These are phyloP conservation scores for Halictus rubicundus DNA, from an alignment of 1,140 invertebrate genomes.

Conservation along the genomic window DNA sequence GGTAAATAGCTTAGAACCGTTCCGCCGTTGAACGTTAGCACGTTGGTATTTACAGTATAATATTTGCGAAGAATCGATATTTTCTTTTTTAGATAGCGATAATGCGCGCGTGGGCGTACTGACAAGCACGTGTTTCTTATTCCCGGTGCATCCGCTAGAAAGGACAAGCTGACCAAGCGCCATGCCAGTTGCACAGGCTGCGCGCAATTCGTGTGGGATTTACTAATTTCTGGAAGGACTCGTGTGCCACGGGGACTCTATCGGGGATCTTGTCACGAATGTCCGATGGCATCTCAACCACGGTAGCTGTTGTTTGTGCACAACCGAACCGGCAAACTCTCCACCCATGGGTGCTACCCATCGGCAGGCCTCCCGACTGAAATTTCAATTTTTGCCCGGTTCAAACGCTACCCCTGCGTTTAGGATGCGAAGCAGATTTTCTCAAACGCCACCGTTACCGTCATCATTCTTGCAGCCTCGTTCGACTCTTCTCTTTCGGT, in stretches of 20 bases:
- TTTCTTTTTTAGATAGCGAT: constrained; percentile 27
- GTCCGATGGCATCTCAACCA: constrained; percentile 53
- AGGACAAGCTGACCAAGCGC: constrained; percentile 48
- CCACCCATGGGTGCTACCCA: neutral
- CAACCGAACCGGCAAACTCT: constrained; percentile 5
- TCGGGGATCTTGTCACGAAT: constrained; percentile 59
- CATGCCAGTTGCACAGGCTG: constrained; percentile 50
- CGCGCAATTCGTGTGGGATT: constrained; percentile 54
- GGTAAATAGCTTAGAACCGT: constrained; percentile 4
- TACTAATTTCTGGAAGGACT: constrained; percentile 63
- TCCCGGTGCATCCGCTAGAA: constrained; percentile 49
- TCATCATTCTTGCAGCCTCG: neutral
- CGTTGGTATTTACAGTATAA: constrained; percentile 9
- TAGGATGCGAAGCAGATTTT: neutral
- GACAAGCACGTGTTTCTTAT: constrained; percentile 55
- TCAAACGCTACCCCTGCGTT: constrained; percentile 25
- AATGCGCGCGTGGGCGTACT: constrained; percentile 28
- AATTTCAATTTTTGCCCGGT: constrained; percentile 40
- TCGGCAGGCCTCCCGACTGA: constrained; percentile 17
- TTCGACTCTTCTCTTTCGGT: neutral
- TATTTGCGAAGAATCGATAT: constrained; percentile 31
- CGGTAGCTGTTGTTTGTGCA: constrained; percentile 26
- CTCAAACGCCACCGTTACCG: neutral
- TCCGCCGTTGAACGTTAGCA: constrained; percentile 20
- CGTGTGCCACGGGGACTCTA: constrained; percentile 55